A percentile compares a stretch with the other conserved stretches of the same genome.
Conservation (phyloP, 2,888 invertebrate genomes). For the Yponomeuta sedellus region DNA sequence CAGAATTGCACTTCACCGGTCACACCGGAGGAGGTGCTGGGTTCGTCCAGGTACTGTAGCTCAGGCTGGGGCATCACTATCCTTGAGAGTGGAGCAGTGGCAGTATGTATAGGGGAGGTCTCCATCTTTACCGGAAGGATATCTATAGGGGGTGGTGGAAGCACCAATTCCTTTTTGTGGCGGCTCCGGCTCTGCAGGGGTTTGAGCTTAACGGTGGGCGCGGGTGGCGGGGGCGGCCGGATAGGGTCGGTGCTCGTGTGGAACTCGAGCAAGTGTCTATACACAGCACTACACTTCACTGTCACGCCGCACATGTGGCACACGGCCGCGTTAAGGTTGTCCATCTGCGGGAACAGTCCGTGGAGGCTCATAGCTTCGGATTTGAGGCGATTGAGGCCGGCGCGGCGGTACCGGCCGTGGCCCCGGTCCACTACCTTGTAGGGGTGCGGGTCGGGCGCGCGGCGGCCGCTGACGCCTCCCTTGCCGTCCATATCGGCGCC, state of each 20-base stretch:
- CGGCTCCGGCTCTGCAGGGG: slow-evolving; percentile 48
- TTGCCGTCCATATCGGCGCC: slow-evolving; percentile 45
- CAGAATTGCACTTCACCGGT: slow-evolving; percentile 63
- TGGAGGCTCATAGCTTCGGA: slow-evolving; percentile 83
- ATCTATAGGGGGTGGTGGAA: slow-evolving; percentile 53
- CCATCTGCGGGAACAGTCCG: slow-evolving; percentile 86
- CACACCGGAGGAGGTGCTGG: slow-evolving; percentile 46
- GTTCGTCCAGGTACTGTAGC: slow-evolving; percentile 55
- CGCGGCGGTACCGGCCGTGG: slow-evolving; percentile 44
- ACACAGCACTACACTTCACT: slow-evolving; percentile 86
- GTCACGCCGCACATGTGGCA: slow-evolving; percentile 86
- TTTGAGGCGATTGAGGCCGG: slow-evolving; percentile 72
- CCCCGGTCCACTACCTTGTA: slow-evolving; percentile 42
- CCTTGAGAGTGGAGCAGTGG: slow-evolving; percentile 58
- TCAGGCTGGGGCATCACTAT: slow-evolving; percentile 60
- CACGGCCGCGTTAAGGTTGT: slow-evolving; percentile 84
- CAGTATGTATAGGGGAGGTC: slow-evolving; percentile 51
- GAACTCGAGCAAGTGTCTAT: slow-evolving; percentile 81
- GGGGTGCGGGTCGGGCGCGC: slow-evolving; percentile 44
- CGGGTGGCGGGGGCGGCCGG: slow-evolving; percentile 64
- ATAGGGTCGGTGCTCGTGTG: slow-evolving; percentile 63
- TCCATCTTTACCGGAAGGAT: slow-evolving; percentile 54
- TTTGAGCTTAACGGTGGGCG: slow-evolving; percentile 44
- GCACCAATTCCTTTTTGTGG: slow-evolving; percentile 59
- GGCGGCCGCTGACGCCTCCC: slow-evolving; percentile 39